Conservation (phyloP, 2,888 invertebrate species). For the Acrocyrtus sp. region DNA sequence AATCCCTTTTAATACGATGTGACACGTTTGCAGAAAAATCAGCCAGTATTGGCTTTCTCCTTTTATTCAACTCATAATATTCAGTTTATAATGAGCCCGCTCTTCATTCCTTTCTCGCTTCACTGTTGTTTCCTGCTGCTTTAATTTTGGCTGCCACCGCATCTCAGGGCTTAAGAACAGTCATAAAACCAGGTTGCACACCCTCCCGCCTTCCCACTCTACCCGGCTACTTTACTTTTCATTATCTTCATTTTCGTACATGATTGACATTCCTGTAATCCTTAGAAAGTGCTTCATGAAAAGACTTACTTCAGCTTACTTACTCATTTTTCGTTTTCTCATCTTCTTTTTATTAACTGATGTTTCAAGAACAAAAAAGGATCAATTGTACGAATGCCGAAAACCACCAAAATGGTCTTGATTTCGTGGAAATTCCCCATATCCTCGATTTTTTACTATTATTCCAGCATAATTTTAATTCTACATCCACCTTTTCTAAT, state of each 20-base stretch:
- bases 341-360: not conserved
- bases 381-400: too few relatives aligned
- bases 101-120: not conserved
- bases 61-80: conserved; percentile 43
- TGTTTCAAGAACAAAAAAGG: conserved; percentile 9
- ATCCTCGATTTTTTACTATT: too few relatives aligned
- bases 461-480: too few relatives aligned
- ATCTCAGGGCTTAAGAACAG: not conserved
- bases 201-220: not conserved
- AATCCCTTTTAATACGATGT: conserved; percentile 45
- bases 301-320: not conserved
- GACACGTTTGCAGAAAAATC: conserved; percentile 29
- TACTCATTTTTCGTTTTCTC: not conserved
- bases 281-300: not conserved
- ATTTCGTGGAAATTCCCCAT: too few relatives aligned
- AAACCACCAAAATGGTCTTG: too few relatives aligned
- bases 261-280: conserved; percentile 45
- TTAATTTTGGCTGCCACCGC: conserved; percentile 5
- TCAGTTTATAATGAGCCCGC: too few relatives aligned
- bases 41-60: conserved; percentile 37
- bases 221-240: conserved; percentile 4
- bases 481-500: too few relatives aligned
- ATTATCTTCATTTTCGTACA: conserved; percentile 10
- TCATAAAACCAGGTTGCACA: not conserved
- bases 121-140: conserved; percentile 23